Evolutionary conservation across 2,797 vertebrate genomes (phyloP).

Genomic region (Gadopsis bispinosus): DNA sequence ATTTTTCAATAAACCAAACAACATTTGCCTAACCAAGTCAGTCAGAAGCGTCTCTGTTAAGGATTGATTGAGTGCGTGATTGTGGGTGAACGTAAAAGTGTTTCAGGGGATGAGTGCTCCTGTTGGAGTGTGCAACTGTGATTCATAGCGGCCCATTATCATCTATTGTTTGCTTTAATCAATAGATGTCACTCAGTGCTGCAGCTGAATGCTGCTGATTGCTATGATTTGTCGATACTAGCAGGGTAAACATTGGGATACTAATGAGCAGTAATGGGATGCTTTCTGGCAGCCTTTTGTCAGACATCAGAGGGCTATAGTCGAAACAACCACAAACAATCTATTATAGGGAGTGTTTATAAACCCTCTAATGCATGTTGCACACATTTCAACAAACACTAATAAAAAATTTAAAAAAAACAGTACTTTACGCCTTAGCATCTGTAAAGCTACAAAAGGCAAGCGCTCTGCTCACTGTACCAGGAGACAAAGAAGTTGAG

Average conservation of each 20-base stretch:
- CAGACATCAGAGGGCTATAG: conserved; percentile 53
- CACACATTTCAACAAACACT: conserved; percentile 35
- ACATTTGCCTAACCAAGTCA: conserved; percentile 53
- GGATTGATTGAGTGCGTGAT: conserved; percentile 51
- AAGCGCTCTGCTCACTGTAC: conserved; percentile 16
- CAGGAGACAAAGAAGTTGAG: conserved; percentile 43
- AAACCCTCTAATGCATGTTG: conserved; percentile 21
- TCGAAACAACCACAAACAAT: conserved; percentile 60
- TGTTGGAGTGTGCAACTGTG: conserved; percentile 60
- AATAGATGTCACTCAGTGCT: conserved; percentile 78
- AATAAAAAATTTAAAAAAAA: neutral
- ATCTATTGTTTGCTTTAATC: conserved; percentile 77
- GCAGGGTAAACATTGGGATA: conserved; percentile 71
- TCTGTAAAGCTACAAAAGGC: neutral
- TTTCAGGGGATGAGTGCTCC: conserved; percentile 48
- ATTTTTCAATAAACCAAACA: conserved; percentile 49
- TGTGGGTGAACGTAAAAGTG: conserved; percentile 46
- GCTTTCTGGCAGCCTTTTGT: conserved; percentile 62
- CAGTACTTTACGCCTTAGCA: neutral
- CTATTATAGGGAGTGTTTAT: conserved; percentile 48
- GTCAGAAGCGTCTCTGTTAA: conserved; percentile 43
- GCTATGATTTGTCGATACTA: conserved; percentile 75
- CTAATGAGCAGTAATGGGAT: conserved; percentile 78
- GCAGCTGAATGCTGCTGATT: conserved; percentile 72
- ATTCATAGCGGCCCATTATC: conserved; percentile 72